Evolutionary conservation across 2,113 vertebrate genomes (phyloP).

Genomic region (Cheirogaleus medius): DNA sequence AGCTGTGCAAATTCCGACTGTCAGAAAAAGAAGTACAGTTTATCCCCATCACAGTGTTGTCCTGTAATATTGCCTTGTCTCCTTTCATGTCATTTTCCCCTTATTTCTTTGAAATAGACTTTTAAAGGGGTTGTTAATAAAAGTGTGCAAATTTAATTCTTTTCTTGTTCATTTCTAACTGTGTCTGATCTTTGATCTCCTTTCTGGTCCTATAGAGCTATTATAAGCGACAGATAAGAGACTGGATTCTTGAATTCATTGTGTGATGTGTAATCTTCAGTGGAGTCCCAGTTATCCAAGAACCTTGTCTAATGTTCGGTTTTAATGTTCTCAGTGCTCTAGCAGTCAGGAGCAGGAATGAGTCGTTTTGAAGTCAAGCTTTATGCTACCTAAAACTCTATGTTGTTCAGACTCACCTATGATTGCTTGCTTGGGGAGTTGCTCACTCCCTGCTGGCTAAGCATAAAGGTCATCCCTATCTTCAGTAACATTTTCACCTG

Average conservation of each 20-base stretch:
- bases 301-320: not conserved
- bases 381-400: not conserved
- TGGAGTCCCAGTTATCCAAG: constrained; percentile 29
- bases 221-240: constrained; percentile 43
- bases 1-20: not conserved
- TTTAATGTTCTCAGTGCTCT: not conserved
- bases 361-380: constrained; percentile 2
- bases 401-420: not conserved
- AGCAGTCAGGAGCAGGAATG: not conserved
- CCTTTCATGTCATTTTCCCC: not conserved
- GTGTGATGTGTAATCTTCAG: not conserved
- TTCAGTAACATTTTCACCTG: not conserved
- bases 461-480: not conserved
- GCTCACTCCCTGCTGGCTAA: not conserved
- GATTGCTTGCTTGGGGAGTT: not conserved
- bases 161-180: constrained; percentile 18
- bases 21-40: not conserved
- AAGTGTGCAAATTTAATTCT: constrained; percentile 38
- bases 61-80: not conserved
- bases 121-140: constrained; percentile 46
- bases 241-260: constrained; percentile 19
- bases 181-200: constrained; percentile 49
- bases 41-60: not conserved
- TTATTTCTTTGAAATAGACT: constrained; percentile 35
- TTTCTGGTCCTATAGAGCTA: not conserved